Conservation (phyloP, 35 echinoderm and acorn worm genomes). For the Eucidaris tribuloides region DNA sequence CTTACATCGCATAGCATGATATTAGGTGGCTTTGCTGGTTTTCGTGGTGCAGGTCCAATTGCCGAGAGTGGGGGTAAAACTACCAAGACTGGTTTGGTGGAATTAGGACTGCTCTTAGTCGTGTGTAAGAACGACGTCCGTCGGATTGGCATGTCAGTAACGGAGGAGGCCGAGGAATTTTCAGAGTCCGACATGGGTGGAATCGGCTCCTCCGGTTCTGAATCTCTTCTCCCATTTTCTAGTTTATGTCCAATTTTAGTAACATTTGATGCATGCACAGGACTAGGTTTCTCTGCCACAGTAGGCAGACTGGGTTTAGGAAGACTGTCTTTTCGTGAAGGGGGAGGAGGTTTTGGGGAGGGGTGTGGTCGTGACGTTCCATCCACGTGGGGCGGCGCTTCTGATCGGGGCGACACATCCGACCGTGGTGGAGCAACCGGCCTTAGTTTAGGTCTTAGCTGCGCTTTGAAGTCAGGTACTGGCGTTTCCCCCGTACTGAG, state of each 20-base stretch:
- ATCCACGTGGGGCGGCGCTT: not conserved
- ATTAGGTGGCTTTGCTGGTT: conserved; percentile 18
- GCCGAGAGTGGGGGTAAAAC: not conserved
- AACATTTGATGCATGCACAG: too few species aligned
- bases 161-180: conserved; percentile 5
- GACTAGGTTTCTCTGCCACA: too few species aligned
- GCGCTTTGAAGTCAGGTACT: not conserved
- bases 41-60: not conserved
- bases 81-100: not conserved
- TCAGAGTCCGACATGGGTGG: conserved; percentile 1
- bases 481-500: not conserved
- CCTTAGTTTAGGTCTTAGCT: not conserved
- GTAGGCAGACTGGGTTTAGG: too few species aligned
- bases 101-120: not conserved
- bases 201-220: not conserved
- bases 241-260: too few species aligned
- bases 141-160: not conserved
- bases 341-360: not conserved
- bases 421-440: not conserved
- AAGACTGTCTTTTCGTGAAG: not conserved
- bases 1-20: too few species aligned
- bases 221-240: not conserved
- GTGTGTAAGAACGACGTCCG: conserved; percentile 5
- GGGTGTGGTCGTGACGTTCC: not conserved
- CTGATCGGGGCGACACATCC: not conserved